Evolutionary conservation across 35 echinoderm and acorn worm genomes (phyloP), one percentile per base, ranked within the genome.

Genomic region (Acanthaster planci): DNA sequence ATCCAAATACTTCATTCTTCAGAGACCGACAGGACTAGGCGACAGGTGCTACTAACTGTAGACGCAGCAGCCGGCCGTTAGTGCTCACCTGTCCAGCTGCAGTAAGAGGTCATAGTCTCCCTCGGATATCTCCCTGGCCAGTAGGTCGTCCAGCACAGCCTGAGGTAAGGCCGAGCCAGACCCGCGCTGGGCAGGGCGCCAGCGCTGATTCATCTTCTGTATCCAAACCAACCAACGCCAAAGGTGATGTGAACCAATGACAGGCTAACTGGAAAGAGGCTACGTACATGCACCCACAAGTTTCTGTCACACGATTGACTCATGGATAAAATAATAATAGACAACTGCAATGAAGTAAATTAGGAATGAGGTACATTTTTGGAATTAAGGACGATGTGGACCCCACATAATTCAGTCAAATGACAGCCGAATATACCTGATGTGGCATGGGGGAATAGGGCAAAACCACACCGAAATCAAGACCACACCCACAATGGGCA

Each of bases 171-270:
- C 85, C 18, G 85, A 53, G 50, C 92, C 96, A 32, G 92, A 91
- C 29, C 86, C 85, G 32, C 96, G 52, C 67, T 94, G 91, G 42
- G 92, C 96, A 59, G 96, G 91, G 0, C 96, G 88, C 96, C 96
- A 99, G 83, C 95, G 87, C 52, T 98, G 95, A 76, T 79, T 98
- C 0, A 88, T 52, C 93, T 91, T 98, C 95, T 97, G 58, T n/a
- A 78, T 23, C 36, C 37, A 78, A 78, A 78, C 18, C 42, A 4
- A 47, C 4, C 42, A 4, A 47, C 4, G 12, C 42, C 4, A 47
- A 12, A 47, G 42, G 42, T 6, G 12, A 47, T 47, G 42, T 47
- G 42, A 47, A 47, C 42, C 42, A 6, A 12, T 47, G 42, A 47
- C 42, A 47, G 12, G 42, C 12, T 6, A 47, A 47, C 12, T 47